Conservation (phyloP, 1,140 invertebrate species). For the roundworm (Caenorhabditis elegans) region WBcel235 BX284605.5:8030501-8031000, state of each 20-base stretch:
- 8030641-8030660: neutral
- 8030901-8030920: slow-evolving; percentile 7
- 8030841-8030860: neutral
- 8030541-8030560: slow-evolving; percentile 21
- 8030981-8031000: slow-evolving; percentile 19
- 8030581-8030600: neutral
- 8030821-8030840: neutral
- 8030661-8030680: neutral
- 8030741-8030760: neutral
- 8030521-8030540: neutral
- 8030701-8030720: neutral
- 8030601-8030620: slow-evolving; percentile 14
- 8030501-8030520: neutral
- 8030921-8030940: no score
- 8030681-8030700: neutral
- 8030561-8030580: neutral
- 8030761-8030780: neutral
- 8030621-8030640: neutral
- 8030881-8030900: neutral
- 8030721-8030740: neutral
- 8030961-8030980: neutral
- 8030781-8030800: neutral
- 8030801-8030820: neutral
- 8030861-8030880: neutral
- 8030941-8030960: neutral